Base-by-base conservation (phyloP, 2,888 invertebrate genomes). In the Operophtera brumata region DNA sequence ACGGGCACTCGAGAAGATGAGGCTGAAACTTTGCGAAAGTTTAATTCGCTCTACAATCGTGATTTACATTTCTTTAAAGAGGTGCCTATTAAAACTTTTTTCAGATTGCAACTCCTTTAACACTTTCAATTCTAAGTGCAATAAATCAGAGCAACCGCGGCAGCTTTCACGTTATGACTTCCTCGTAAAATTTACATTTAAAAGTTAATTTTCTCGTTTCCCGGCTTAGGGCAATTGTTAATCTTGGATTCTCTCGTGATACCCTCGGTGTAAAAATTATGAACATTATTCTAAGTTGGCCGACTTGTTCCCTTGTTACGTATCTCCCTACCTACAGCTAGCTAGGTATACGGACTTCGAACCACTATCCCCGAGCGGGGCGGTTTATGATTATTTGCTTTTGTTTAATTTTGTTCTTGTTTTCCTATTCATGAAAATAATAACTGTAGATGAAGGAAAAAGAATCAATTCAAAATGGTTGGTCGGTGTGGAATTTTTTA, bases 131-230 rank as follows among this genome's bases (percentile, higher is more conserved):
- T 86, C 84, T 75, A 83, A 86, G 77, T 81, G 83, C 78, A 81
- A 88, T 89, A 89, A 88, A 89, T 89, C 87, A 86, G 81, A 72
- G 81, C 82, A 86, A 88, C 87, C 86, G 84, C 84, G 85, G 82
- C 85, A 85, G 86, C 86, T 86, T 86, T 84, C 81, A 82, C 85
- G 84, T 89, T 89, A 89, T 87, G 87, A 88, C 82, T 89, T 84
- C 84, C 85, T 85, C 86, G 86, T 87, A 87, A 89, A 88, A 88
- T 89, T 87, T 88, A 88, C 87, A 87, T 88, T 87, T 86, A 85
- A 89, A 88, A 87, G 85, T 88, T 84, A 88, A 89, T 89, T 86
- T 87, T 86, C 87, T 81, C 83, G 75, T 76, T 80, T 71, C 77
- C 74, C 76, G 75, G 78, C 80, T 82, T 74, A 81, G 77, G 78